Percentiles rank a stretch among this genome's conserved stretches.
phyloP scores from a whole-genome alignment of 2,888 invertebrate genomes.

The Lobophora halterata region DNA sequence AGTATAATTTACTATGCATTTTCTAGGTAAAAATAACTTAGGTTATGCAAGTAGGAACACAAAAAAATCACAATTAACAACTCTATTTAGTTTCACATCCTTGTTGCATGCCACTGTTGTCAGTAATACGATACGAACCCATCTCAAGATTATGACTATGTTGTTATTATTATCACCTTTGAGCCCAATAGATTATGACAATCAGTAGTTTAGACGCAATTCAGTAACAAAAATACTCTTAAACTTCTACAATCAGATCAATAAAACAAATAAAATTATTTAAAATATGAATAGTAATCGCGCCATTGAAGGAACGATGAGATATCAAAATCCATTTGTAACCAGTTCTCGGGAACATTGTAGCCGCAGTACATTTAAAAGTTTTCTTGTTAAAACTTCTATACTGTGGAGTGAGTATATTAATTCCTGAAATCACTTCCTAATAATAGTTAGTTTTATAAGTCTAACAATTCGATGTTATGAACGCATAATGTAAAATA shows the following conservation, averaged over 20 bases:
- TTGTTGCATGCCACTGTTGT: slow-evolving; percentile 9
- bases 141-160: no score
- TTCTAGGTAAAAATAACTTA: slow-evolving; percentile 4
- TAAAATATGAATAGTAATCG: slow-evolving; percentile 9
- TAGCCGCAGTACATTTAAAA: slow-evolving; percentile 68
- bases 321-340: slow-evolving; percentile 64
- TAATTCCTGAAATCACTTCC: slow-evolving; percentile 74
- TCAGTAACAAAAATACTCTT: no score
- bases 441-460: no score
- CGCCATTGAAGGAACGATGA: slow-evolving; percentile 53
- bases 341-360: slow-evolving; percentile 64
- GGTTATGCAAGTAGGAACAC: slow-evolving; percentile 15
- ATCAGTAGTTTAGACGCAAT: no score
- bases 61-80: no score
- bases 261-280: background rate
- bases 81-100: slow-evolving; percentile 19
- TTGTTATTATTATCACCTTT: no score
- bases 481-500: no score
- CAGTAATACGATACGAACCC: slow-evolving; percentile 11
- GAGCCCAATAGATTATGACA: no score
- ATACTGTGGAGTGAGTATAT: slow-evolving; percentile 76
- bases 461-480: no score
- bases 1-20: no score
- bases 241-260: background rate
- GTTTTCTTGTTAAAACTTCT: slow-evolving; percentile 80